phyloP scores from a whole-genome alignment of 1,140 invertebrate species.

The Delia radicum region DNA sequence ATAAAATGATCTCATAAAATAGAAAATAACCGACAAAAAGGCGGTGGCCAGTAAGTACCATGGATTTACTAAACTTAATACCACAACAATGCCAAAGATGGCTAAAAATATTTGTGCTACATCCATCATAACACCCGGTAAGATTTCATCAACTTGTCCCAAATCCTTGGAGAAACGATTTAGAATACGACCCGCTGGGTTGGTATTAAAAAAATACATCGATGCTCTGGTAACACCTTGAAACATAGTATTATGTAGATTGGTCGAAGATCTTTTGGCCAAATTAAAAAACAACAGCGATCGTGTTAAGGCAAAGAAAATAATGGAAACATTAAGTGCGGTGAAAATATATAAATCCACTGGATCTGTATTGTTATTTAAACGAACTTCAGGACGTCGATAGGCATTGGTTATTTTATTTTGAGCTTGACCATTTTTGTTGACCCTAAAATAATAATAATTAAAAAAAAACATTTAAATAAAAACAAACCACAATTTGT shows the following conservation, averaged over 20 bases:
- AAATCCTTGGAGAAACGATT: conserved; percentile 86
- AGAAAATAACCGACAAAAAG: conserved; percentile 70
- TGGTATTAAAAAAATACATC: conserved; percentile 82
- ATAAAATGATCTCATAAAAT: conserved; percentile 75
- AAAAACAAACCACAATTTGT: too few relatives aligned
- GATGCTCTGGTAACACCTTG: conserved; percentile 68
- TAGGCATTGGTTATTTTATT: neutral
- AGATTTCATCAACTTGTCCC: conserved; percentile 80
- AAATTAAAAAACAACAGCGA: conserved; percentile 68
- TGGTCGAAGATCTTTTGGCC: conserved; percentile 71
- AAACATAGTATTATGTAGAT: conserved; percentile 80
- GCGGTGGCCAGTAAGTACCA: conserved; percentile 73
- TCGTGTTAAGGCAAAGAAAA: conserved; percentile 61
- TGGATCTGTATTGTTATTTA: conserved; percentile 44
- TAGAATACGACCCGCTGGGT: conserved; percentile 72
- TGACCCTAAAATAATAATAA: conserved; percentile 41
- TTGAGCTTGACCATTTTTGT: conserved; percentile 43
- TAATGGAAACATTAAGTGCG: conserved; percentile 63
- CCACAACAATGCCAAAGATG: conserved; percentile 72
- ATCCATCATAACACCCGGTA: conserved; percentile 76
- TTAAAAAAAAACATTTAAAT: too few relatives aligned
- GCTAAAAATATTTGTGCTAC: conserved; percentile 71
- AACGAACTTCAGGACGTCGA: conserved; percentile 30
- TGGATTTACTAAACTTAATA: conserved; percentile 74
- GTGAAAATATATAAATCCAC: conserved; percentile 56